Evolutionary conservation across 2,113 vertebrate genomes (phyloP), one percentile per base, ranked within the genome.

Genomic region (Drymodes brunneopygia): DNA sequence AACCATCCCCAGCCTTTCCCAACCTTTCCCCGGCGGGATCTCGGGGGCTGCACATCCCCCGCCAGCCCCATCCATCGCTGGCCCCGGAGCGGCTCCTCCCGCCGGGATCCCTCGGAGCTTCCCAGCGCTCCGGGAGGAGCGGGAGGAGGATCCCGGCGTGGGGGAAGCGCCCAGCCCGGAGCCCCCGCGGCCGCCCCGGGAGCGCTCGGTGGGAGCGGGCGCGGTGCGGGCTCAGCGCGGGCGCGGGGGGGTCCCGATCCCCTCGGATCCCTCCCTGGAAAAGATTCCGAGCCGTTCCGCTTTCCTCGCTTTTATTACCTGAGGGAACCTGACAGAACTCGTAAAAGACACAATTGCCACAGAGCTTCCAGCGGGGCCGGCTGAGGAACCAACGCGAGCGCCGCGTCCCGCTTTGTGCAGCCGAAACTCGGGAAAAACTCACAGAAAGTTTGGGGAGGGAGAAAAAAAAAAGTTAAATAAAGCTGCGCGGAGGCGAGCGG

Each of bases 281-380:
- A 78, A 67, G 11, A 70, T 53, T 29, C 40, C 2, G 86, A 96
- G 80, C 66, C 88, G 10, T 67, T 33, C 29, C 45, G 8, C 88
- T 93, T 94, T 95, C 77, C 94, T 88, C 42, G 67, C 50, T 94
- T 93, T 93, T 94, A 89, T 94, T 95, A 95, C 94, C 94, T 95
- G 94, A 82, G 86, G 86, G 86, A 92, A 87, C 81, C 80, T 51
- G 90, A 75, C 82, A 92, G 88, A 93, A 84, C 88, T 94, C 42
- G 86, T 13, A 90, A 86, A 86, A 86, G 90, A 88, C 94, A 56
- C 92, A 33, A 45, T 61, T 19, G 91, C 83, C 13, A 9, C 0
- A 1, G 25, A 84, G 58, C 72, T 85, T 29, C 69, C 90, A 24
- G 15, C 71, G 44, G 35, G 44, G 35, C 62, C 64, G 65, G 2